Conservation (phyloP, 1,140 invertebrate species). For the Ganaspis sp. region DNA sequence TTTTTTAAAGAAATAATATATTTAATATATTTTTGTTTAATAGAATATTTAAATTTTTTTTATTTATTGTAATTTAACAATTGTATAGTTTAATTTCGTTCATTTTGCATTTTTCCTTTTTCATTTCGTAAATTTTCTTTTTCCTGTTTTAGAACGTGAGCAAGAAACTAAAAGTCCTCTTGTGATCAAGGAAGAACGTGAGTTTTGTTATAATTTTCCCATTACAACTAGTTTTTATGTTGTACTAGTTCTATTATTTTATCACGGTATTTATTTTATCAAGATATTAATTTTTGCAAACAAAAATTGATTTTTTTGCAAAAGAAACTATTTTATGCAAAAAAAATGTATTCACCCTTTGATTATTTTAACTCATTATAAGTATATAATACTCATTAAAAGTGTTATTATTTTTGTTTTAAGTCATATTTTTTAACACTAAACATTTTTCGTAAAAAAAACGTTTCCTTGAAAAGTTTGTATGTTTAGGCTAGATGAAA, state of each 20-base stretch:
- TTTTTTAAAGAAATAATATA: too few relatives aligned
- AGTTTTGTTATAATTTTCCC: conserved; percentile 51
- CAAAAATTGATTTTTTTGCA: too few relatives aligned
- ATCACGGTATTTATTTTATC: background rate
- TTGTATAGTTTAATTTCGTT: conserved; percentile 31
- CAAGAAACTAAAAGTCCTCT: conserved; percentile 61
- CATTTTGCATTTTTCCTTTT: conserved; percentile 48
- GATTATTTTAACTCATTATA: too few relatives aligned
- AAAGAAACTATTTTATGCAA: too few relatives aligned
- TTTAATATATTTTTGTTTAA: too few relatives aligned
- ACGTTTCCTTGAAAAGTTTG: too few relatives aligned
- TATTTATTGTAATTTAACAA: background rate
- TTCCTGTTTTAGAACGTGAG: conserved; percentile 70
- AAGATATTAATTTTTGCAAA: background rate
- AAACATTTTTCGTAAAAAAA: too few relatives aligned
- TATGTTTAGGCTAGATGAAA: too few relatives aligned
- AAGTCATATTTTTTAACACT: too few relatives aligned
- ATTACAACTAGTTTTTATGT: background rate
- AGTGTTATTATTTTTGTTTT: too few relatives aligned
- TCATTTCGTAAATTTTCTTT: conserved; percentile 54
- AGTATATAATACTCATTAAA: too few relatives aligned
- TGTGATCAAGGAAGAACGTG: conserved; percentile 67
- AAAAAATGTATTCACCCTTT: too few relatives aligned
- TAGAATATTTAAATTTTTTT: background rate
- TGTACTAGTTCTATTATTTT: background rate